These are phyloP conservation scores for Actenoides lindsayi DNA, from an alignment of 2,113 vertebrate genomes.

Conservation along the genomic window DNA sequence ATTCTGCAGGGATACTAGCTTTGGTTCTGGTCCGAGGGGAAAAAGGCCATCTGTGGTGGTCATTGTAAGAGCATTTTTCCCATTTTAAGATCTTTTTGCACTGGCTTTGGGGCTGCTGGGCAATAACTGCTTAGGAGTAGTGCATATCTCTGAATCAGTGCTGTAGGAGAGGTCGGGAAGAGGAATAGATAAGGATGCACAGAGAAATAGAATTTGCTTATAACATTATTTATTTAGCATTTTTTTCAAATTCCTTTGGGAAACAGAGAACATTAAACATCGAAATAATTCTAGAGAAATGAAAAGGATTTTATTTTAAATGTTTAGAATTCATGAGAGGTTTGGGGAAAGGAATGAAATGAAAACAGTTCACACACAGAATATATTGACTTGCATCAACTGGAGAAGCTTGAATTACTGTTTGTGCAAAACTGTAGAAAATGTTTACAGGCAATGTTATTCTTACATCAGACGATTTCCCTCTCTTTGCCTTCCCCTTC, in stretches of 20 bases:
- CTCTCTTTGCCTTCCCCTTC: not conserved
- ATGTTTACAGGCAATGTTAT: not conserved
- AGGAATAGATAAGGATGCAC: not conserved
- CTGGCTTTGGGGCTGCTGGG: not conserved
- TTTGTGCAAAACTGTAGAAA: not conserved
- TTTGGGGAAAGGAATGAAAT: not conserved
- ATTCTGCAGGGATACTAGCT: not conserved
- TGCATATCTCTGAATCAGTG: not conserved
- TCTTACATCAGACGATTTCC: not conserved
- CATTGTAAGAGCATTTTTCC: not conserved
- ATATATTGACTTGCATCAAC: not conserved
- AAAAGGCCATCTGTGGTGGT: not conserved
- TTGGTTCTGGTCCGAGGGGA: not conserved
- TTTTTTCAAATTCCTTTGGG: not conserved
- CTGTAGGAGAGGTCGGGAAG: not conserved
- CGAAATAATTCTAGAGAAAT: not conserved
- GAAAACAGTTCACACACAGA: not conserved
- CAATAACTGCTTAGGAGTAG: not conserved
- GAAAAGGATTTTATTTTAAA: not conserved
- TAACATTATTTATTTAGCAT: not conserved
- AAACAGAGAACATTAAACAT: not conserved
- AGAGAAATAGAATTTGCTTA: not conserved
- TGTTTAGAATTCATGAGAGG: not conserved
- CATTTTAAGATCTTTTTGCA: not conserved
- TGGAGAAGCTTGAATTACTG: not conserved